A percentile compares a stretch with the other conserved stretches of the same genome.
Evolutionary conservation across 2,888 invertebrate genomes (phyloP).

Genomic region (Melanargia galathea): DNA sequence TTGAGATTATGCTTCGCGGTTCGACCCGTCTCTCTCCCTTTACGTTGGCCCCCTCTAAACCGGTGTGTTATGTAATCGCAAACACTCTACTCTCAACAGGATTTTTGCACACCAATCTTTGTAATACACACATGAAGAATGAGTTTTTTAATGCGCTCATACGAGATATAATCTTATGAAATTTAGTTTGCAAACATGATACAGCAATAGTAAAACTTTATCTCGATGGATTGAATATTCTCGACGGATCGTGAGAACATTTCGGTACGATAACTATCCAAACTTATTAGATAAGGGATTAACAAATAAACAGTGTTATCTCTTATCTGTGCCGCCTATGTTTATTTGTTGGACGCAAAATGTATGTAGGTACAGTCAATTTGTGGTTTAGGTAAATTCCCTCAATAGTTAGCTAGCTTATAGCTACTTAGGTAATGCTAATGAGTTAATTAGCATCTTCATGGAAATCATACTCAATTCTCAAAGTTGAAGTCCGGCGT

Average conservation of each 20-base stretch:
- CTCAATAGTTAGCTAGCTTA: neutral
- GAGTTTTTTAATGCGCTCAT: neutral
- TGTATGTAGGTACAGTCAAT: neutral
- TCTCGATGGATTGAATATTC: constrained; percentile 16
- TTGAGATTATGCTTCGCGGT: neutral
- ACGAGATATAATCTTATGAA: neutral
- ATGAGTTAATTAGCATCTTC: no score
- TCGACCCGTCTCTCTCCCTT: neutral
- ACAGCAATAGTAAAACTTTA: constrained; percentile 19
- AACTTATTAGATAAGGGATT: constrained; percentile 26
- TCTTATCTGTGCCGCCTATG: neutral
- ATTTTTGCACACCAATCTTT: no score
- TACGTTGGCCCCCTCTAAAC: neutral
- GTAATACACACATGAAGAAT: neutral
- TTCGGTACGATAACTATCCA: constrained; percentile 42
- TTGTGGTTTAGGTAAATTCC: neutral
- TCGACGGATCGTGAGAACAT: constrained; percentile 54
- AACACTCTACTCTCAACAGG: neutral
- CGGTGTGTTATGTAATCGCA: neutral
- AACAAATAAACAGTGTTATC: neutral
- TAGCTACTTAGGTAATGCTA: no score
- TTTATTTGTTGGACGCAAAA: neutral
- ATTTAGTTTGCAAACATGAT: neutral
- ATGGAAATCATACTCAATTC: no score
- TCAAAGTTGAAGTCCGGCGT: no score